Evolutionary conservation across 2,797 vertebrate species (phyloP).

Genomic region (Ambastaia sidthimunki): DNA sequence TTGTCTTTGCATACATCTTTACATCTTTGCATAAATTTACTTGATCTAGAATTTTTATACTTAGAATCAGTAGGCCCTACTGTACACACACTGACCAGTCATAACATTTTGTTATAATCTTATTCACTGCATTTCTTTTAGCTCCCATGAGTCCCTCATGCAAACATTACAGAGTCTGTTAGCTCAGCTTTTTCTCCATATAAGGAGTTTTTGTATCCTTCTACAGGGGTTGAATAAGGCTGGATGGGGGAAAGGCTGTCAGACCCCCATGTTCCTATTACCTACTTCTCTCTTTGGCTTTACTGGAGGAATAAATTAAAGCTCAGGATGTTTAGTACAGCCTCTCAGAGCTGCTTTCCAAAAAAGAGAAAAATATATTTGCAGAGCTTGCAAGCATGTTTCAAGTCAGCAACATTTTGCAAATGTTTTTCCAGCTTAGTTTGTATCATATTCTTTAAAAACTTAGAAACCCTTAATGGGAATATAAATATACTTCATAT

Average conservation of each 20-base stretch:
- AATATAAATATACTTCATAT: too few relatives aligned
- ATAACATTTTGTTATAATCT: slow-evolving; percentile 68
- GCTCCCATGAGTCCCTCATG: slow-evolving; percentile 73
- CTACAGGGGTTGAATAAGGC: slow-evolving; percentile 53
- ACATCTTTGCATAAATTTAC: not conserved
- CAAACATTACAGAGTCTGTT: slow-evolving; percentile 72
- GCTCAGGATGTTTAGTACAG: slow-evolving; percentile 37
- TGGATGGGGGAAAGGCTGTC: slow-evolving; percentile 25
- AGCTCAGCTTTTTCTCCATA: slow-evolving; percentile 80
- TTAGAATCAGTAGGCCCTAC: not conserved
- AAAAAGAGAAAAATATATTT: not conserved
- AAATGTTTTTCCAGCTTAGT: not conserved
- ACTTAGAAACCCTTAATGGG: not conserved
- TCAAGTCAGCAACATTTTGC: slow-evolving; percentile 10
- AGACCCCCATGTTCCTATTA: slow-evolving; percentile 42
- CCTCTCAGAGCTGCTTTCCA: slow-evolving; percentile 11
- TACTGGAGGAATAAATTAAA: slow-evolving; percentile 39
- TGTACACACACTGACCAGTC: slow-evolving; percentile 12
- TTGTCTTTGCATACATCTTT: not conserved
- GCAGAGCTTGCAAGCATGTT: not conserved
- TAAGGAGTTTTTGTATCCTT: slow-evolving; percentile 81
- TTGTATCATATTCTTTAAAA: not conserved
- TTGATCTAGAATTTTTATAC: not conserved
- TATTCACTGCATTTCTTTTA: slow-evolving; percentile 76
- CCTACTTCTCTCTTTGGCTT: slow-evolving; percentile 35